phyloP scores from a whole-genome alignment of 2,888 invertebrate genomes.

The Spodoptera exigua region DNA sequence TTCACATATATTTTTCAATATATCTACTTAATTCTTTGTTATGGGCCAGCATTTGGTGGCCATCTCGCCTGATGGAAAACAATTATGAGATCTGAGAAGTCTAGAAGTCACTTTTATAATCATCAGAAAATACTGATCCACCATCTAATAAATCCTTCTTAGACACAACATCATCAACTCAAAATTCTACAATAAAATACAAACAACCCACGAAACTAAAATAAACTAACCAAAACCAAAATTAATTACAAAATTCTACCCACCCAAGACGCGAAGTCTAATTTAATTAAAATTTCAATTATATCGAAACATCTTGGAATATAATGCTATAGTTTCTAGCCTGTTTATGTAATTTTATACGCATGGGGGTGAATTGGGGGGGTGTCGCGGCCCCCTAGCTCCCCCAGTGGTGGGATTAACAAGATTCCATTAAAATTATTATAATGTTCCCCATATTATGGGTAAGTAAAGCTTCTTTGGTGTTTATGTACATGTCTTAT shows the following conservation, averaged over 20 bases:
- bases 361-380: conserved; percentile 42
- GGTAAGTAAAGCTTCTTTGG: conserved; percentile 62
- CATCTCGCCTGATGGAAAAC: no score
- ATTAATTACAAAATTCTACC: conserved; percentile 44
- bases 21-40: no score
- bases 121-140: no score
- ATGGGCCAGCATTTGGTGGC: no score
- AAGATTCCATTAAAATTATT: conserved; percentile 84
- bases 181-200: neutral
- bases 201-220: conserved; percentile 2
- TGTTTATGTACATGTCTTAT: conserved; percentile 20
- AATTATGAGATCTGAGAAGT: no score
- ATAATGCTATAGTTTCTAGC: conserved; percentile 64
- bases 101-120: no score
- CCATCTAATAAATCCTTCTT: no score
- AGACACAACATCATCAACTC: no score
- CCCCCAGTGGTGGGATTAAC: conserved; percentile 70
- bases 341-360: conserved; percentile 74
- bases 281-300: conserved; percentile 76
- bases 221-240: conserved; percentile 7
- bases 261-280: conserved; percentile 46
- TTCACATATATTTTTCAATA: no score
- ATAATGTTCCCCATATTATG: conserved; percentile 64
- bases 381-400: conserved; percentile 32
- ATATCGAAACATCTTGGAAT: conserved; percentile 64